A percentile compares a stretch with the other conserved stretches of the same genome.
Conservation (phyloP, 1,140 invertebrate genomes). For the Tetraneura akinire region DNA sequence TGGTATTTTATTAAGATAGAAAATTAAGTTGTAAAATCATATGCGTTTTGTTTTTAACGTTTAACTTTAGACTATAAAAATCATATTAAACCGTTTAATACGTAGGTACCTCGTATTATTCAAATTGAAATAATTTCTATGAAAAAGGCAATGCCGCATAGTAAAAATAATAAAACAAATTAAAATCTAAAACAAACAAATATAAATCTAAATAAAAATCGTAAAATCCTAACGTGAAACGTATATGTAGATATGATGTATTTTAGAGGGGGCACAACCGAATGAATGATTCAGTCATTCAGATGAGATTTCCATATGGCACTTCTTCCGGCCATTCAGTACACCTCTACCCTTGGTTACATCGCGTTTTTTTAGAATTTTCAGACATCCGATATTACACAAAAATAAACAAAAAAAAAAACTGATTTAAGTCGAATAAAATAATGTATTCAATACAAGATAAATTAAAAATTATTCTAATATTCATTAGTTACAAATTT, state of each 20-base stretch:
- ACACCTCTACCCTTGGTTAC: conserved; percentile 25
- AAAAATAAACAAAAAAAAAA: not conserved
- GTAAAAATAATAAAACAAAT: conserved; percentile 38
- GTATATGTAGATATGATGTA: too few relatives aligned
- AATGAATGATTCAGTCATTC: conserved; percentile 4
- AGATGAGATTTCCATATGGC: conserved; percentile 28
- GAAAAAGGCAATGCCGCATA: not conserved
- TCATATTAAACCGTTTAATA: not conserved
- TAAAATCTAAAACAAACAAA: conserved; percentile 38
- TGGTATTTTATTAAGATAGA: not conserved
- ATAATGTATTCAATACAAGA: not conserved
- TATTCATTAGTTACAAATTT: not conserved
- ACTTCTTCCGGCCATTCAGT: conserved; percentile 28
- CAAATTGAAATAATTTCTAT: conserved; percentile 14
- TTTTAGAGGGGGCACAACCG: conserved; percentile 3
- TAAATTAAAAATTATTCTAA: not conserved
- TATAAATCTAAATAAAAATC: conserved; percentile 19
- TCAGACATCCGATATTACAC: not conserved
- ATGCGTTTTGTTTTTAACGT: not conserved
- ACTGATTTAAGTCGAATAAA: not conserved
- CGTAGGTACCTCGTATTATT: not conserved
- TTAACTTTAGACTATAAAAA: conserved; percentile 30
- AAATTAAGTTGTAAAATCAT: not conserved
- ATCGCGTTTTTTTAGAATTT: conserved; percentile 1
- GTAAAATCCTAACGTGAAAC: conserved; percentile 17